phyloP scores from a whole-genome alignment of 2,888 invertebrate genomes.

The Pyrocoelia pectoralis region DNA sequence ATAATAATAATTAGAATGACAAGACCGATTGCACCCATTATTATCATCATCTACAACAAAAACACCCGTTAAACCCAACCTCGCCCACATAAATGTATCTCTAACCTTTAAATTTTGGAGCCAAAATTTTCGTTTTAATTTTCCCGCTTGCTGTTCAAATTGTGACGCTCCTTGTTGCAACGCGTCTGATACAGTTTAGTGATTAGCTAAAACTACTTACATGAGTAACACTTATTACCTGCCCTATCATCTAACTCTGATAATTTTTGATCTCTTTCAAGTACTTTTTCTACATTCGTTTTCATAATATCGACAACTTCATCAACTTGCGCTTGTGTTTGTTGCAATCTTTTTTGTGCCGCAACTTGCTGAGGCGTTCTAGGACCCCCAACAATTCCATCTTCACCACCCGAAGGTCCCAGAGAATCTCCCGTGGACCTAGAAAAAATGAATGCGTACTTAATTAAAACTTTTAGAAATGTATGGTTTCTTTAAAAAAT shows the following conservation, averaged over 20 bases:
- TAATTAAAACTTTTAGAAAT: neutral
- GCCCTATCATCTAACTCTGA: slow-evolving; percentile 95
- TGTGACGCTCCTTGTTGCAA: slow-evolving; percentile 93
- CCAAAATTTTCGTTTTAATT: slow-evolving; percentile 96
- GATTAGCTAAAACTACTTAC: neutral
- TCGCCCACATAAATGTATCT: too few relatives aligned
- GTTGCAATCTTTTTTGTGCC: slow-evolving; percentile 71
- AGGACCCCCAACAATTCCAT: slow-evolving; percentile 87
- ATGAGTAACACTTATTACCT: slow-evolving; percentile 37
- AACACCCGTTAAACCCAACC: neutral
- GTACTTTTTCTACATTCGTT: slow-evolving; percentile 95
- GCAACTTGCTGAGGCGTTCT: slow-evolving; percentile 73
- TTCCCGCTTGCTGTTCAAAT: slow-evolving; percentile 96
- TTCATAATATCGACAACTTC: slow-evolving; percentile 95
- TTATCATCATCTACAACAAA: slow-evolving; percentile 80
- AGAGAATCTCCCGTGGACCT: slow-evolving; percentile 55
- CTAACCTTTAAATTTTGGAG: slow-evolving; percentile 88
- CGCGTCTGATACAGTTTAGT: slow-evolving; percentile 70
- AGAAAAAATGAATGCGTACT: slow-evolving; percentile 6
- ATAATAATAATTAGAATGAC: slow-evolving; percentile 84
- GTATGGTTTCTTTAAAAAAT: slow-evolving; percentile 34
- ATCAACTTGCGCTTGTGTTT: slow-evolving; percentile 75
- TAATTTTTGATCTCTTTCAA: slow-evolving; percentile 94
- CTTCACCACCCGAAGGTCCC: slow-evolving; percentile 66
- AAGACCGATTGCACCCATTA: slow-evolving; percentile 85